Base-by-base conservation (phyloP, 2,113 vertebrate genomes). In the Mandrillus leucophaeus region DNA sequence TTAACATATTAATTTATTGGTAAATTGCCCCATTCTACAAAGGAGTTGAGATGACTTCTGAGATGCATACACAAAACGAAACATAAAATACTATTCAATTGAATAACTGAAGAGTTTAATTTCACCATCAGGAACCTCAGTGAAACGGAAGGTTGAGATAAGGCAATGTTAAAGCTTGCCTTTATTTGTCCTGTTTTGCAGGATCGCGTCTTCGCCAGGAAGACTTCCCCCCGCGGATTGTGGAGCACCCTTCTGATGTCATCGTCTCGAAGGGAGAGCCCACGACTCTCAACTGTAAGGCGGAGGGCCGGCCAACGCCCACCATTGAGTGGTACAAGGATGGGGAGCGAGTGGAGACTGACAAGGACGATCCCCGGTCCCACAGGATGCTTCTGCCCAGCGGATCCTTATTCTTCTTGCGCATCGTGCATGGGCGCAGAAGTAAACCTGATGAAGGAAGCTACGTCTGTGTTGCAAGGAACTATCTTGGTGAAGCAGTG, bases 301-400 rank as follows among this genome's bases (percentile, higher is more conserved):
- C 99, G 0, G 99, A 99, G 98, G 99, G 99, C 23, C 96, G 99
- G n/a, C 99, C 99, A 0, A 99, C 98, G 1, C 99, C 99, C 18
- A 99, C 99, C 23, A 99, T 99, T 87, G 99, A 99, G 98, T 99
- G 99, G 99, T 99, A 99, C 99, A 99, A 99, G 98, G 99, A 99
- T 73, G 99, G 99, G 3, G 99, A 99, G 98, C 98, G 99, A 43
- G 99, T 99, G 97, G 99, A 99, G 94, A 99, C 99, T 0, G 99
- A 99, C 98, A 99, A 99, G 98, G 99, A 99, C 0, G 99, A 99
- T 72, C 99, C 99, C 0, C 99, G 99, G n/a, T 99, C 99, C 0
- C 99, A 99, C 93, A 99, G 99, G 86, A 99, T 99, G 99, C 99
- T 99, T 96, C 99, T 99, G 96, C 99, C 99, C 98, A 99, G 99